Base-by-base conservation (phyloP, 2,888 invertebrate species). In the Acleris laterana region DNA sequence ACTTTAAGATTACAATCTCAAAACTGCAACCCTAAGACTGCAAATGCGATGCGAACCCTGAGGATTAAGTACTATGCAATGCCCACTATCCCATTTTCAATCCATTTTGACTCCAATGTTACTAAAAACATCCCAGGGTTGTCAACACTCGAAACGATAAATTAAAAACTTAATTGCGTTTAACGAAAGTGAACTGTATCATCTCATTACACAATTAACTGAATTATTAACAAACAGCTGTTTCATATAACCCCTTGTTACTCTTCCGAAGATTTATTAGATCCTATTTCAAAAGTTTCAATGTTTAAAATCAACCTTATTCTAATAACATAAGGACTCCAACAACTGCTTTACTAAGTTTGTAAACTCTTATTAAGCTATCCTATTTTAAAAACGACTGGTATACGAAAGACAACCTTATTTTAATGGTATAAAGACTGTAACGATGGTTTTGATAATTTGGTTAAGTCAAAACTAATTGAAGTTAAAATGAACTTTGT, bases 141-240 rank as follows among this genome's bases (percentile, higher is more conserved):
- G 53, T 53, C 53, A 38, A 53, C 64, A 20, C 16, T 17, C 22
- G 44, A 49, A 55, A 52, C 57, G 5, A 62, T 67, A 62, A 66
- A 62, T 62, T 50, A 51, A 28, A 42, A 51, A 46, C 28, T 44
- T 61, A 66, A 66, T 51, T 51, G 46, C 42, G 17, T 6, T 58
- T 11, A 44, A 51, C 50, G 42, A 51, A 51, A 59, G 17, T 28
- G 20, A 53, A 61, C 46, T 44, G 50, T 64, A 64, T 61, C 65
- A 64, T 65, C 71, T 74, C 65, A 76, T 76, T 75, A 74, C 57
- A 70, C 74, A 73, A 74, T 77, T 74, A 74, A 70, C 68, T 62
- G 63, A 68, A 68, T 74, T 76, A 70, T 69, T 69, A 68, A 70
- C 69, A 61, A 63, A 58, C 68, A 20, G 28, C 52, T 69, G 71